These are phyloP conservation scores for Cherax destructor DNA, from an alignment of 1,140 invertebrate genomes.

Conservation along the genomic window DNA sequence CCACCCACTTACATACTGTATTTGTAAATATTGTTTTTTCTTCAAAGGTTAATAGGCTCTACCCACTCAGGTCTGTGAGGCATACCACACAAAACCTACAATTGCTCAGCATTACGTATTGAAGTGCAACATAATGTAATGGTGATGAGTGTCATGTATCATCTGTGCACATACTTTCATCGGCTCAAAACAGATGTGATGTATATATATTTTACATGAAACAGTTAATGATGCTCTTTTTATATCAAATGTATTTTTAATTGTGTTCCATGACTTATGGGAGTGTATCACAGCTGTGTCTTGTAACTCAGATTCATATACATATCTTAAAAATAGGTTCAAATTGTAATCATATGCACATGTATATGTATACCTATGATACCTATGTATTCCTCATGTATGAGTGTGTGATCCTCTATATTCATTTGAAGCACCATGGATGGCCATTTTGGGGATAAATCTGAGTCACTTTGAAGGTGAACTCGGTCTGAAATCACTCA, in stretches of 20 bases:
- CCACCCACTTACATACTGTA: constrained; percentile 22
- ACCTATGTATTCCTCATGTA: constrained; percentile 23
- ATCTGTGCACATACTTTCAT: constrained; percentile 51
- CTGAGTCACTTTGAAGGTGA: neutral
- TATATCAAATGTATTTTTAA: constrained; percentile 45
- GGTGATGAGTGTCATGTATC: constrained; percentile 41
- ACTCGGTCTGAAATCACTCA: neutral
- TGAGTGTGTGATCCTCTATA: constrained; percentile 18
- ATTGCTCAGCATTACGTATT: constrained; percentile 66
- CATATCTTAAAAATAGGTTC: constrained; percentile 42
- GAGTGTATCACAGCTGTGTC: constrained; percentile 38
- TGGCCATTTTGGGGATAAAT: neutral
- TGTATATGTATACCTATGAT: constrained; percentile 37
- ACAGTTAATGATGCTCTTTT: constrained; percentile 42
- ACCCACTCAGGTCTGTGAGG: constrained; percentile 66
- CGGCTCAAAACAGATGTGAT: constrained; percentile 65
- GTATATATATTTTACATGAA: constrained; percentile 43
- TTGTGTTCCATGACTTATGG: constrained; percentile 43
- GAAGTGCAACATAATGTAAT: constrained; percentile 61
- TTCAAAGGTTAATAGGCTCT: constrained; percentile 39
- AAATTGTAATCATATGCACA: constrained; percentile 36
- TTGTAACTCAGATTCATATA: constrained; percentile 37
- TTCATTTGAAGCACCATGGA: constrained; percentile 15
- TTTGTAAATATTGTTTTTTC: constrained; percentile 41
- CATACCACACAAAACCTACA: constrained; percentile 51